Base-by-base conservation (phyloP, 2,797 vertebrate species). In the Pipistrellus kuhlii region DNA sequence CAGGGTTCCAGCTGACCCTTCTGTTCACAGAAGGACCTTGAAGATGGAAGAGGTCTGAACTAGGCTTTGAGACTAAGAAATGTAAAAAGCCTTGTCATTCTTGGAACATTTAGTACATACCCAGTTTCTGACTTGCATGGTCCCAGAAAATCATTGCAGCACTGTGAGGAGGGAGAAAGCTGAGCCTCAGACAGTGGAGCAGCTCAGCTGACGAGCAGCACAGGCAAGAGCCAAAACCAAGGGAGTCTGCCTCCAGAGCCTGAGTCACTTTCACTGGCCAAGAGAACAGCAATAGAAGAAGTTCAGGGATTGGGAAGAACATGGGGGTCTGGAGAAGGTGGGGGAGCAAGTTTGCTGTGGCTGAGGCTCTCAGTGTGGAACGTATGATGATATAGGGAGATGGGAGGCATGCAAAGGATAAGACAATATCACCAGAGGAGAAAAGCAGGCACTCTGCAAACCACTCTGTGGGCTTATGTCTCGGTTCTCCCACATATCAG, bases 11-110 rank as follows among this genome's bases (percentile, higher is more conserved):
- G 85, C 88, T 64, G 81, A 48, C 68, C 20, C 68, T 17, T 23
- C 73, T 15, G 59, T 25, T 17, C 6, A 1, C 0, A 0, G 62
- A 85, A 92, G 48, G 41, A 30, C n/a, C 30, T 18, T 68, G 32
- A 48, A 57, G 53, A 72, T 38, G 12, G 38, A 71, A 83, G 48
- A 44, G 75, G 38, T 68, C 80, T 55, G 8, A 57, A 15, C 13
- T 9, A 27, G 32, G 80, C 46, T 83, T 91, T 85, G 69, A 94
- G 69, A 55, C 55, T 13, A 73, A 95, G 66, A 94, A 77, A 89
- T 12, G 14, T 30, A 53, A 85, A 85, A 95, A 55, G 27, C 3
- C 10, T 53, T 27, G 7, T 21, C 38, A 18, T 68, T 57, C 64
- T 87, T 48, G 27, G 85, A 85, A 66, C 8, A 53, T 35, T 64